These are phyloP conservation scores for Drosophila nigricruria DNA, from an alignment of 2,888 invertebrate species.

Conservation along the genomic window DNA sequence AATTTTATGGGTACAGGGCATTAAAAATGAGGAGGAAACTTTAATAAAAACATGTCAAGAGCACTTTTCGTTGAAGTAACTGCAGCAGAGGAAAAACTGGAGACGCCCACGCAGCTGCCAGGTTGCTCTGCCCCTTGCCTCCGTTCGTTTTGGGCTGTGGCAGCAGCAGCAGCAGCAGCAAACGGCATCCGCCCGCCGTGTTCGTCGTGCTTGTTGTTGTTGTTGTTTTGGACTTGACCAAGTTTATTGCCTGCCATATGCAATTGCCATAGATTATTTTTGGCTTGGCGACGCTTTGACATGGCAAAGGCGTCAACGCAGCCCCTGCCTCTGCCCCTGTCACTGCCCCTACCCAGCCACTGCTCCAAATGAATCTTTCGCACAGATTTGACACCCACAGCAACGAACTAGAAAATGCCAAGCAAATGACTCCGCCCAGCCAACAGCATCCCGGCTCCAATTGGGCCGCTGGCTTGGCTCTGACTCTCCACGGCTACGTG, in stretches of 20 bases:
- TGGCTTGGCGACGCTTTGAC: conserved; percentile 32
- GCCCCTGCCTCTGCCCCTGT: background rate
- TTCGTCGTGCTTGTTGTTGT: background rate
- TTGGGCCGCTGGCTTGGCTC: conserved; percentile 27
- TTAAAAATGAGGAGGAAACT: conserved; percentile 28
- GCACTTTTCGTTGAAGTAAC: conserved; percentile 63
- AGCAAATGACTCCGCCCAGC: conserved; percentile 27
- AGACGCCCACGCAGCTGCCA: conserved; percentile 39
- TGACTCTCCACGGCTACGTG: conserved; percentile 56
- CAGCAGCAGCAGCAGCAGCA: conserved; percentile 7
- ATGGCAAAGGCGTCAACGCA: conserved; percentile 63
- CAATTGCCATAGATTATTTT: conserved; percentile 80
- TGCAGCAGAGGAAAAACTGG: conserved; percentile 38
- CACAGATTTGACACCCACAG: conserved; percentile 57
- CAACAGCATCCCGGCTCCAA: background rate
- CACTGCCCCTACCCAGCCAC: background rate
- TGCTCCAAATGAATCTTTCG: conserved; percentile 28
- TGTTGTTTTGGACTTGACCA: conserved; percentile 73
- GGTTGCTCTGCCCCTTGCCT: conserved; percentile 4
- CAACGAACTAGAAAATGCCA: conserved; percentile 8
- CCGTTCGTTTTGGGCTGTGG: conserved; percentile 1
- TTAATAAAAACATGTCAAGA: conserved; percentile 73
- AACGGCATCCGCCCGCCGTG: conserved; percentile 9
- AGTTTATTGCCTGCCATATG: conserved; percentile 82
- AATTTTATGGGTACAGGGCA: conserved; percentile 14